These are phyloP conservation scores for Phoxinus phoxinus DNA, from an alignment of 2,113 vertebrate genomes.

Conservation along the genomic window DNA sequence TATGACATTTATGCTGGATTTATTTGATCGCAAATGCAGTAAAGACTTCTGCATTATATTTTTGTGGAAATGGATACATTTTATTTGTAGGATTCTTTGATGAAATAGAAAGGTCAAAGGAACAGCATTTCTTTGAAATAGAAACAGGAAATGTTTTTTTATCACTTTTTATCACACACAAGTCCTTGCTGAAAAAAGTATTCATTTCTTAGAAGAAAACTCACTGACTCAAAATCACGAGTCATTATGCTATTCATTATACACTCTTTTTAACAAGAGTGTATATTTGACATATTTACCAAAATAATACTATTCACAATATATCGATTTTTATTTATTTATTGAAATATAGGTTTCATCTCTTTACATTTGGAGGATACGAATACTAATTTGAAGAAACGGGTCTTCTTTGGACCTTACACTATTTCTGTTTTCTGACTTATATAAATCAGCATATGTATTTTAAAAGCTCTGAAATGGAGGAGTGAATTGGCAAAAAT, in stretches of 20 bases:
- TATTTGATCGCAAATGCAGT: not conserved
- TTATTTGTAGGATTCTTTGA: too few relatives aligned
- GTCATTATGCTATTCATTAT: too few relatives aligned
- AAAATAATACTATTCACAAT: not conserved
- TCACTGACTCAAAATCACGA: not conserved
- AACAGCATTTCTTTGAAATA: too few relatives aligned
- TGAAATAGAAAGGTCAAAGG: too few relatives aligned
- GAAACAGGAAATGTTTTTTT: too few relatives aligned
- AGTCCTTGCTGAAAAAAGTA: not conserved
- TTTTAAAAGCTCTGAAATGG: not conserved
- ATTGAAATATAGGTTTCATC: not conserved
- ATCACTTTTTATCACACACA: not conserved
- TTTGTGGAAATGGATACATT: too few relatives aligned
- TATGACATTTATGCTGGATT: not conserved
- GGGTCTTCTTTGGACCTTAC: not conserved
- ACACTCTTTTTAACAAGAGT: not conserved
- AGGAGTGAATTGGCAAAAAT: slow-evolving; percentile 18
- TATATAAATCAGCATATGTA: not conserved
- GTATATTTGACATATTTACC: not conserved
- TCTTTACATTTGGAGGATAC: not conserved
- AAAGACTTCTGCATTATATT: too few relatives aligned
- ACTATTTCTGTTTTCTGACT: not conserved
- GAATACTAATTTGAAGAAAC: slow-evolving; percentile 8
- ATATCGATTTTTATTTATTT: not conserved
- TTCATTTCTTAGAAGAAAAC: not conserved